These are phyloP conservation scores for Himalopsyche phryganea DNA, from an alignment of 1,140 invertebrate species.

Conservation along the genomic window DNA sequence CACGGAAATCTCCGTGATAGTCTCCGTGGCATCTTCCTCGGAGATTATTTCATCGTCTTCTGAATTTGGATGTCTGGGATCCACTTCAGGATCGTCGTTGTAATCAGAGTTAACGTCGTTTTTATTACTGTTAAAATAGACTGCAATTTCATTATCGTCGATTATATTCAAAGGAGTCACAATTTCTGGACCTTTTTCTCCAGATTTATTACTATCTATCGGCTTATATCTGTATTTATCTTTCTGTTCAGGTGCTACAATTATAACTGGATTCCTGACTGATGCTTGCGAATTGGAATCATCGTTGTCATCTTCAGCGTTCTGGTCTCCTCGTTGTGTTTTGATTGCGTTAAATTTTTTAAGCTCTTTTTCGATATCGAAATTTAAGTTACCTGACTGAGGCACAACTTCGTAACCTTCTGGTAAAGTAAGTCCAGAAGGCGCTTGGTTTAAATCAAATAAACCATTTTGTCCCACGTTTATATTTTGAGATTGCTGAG, in stretches of 20 bases:
- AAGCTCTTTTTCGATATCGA: conserved; percentile 22
- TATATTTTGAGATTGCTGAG: conserved; percentile 5
- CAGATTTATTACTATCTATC: conserved; percentile 8
- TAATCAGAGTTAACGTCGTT: conserved; percentile 31
- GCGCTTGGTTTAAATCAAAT: conserved; percentile 38
- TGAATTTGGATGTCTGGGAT: conserved; percentile 5
- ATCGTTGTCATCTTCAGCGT: conserved; percentile 40
- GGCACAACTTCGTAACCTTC: conserved; percentile 32
- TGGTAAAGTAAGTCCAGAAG: conserved; percentile 40
- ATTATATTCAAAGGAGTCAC: conserved; percentile 40
- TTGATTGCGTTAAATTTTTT: conserved; percentile 36
- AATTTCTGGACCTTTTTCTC: conserved; percentile 28
- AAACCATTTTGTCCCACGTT: not conserved
- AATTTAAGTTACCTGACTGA: conserved; percentile 29
- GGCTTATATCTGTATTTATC: conserved; percentile 33
- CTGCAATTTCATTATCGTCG: conserved; percentile 53
- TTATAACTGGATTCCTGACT: conserved; percentile 39
- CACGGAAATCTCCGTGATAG: conserved; percentile 48
- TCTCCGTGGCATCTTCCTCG: conserved; percentile 36
- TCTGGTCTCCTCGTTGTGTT: conserved; percentile 38
- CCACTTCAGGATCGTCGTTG: conserved; percentile 14
- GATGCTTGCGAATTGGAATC: conserved; percentile 44
- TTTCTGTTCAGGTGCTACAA: conserved; percentile 40
- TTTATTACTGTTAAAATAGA: conserved; percentile 49
- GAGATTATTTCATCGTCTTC: conserved; percentile 6